A percentile compares a stretch with the other conserved stretches of the same genome.
Conservation (phyloP, 2,113 vertebrate genomes). For the Pica pica region DNA sequence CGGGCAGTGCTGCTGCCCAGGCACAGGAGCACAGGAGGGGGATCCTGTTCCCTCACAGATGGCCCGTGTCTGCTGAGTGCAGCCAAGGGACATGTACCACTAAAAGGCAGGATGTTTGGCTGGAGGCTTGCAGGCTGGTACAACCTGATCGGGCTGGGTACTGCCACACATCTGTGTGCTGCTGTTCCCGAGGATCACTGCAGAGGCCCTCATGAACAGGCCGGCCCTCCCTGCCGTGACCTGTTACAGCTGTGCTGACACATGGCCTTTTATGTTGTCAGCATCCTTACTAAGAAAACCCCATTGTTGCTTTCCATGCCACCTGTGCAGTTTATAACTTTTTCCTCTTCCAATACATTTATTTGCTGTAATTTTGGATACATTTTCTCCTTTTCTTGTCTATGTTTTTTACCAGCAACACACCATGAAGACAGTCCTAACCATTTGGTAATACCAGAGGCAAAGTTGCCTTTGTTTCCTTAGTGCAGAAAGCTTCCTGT, state of each 20-base stretch:
- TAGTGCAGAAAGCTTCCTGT: neutral
- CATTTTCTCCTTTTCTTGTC: neutral
- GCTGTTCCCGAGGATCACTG: neutral
- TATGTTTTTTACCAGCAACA: neutral
- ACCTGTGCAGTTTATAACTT: neutral
- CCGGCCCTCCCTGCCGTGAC: neutral
- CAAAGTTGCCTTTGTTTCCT: neutral
- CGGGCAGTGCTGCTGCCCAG: fast-evolving
- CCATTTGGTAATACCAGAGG: neutral
- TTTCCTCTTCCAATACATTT: neutral
- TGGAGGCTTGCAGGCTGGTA: neutral
- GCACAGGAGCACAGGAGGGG: neutral
- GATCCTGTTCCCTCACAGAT: neutral
- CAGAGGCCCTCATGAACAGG: neutral
- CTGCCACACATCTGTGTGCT: neutral
- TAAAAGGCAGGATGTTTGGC: constrained; percentile 7
- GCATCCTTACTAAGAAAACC: neutral
- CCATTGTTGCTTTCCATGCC: neutral
- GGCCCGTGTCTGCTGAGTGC: neutral
- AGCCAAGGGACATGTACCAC: neutral
- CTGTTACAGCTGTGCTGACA: neutral
- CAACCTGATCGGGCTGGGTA: neutral
- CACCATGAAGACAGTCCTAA: neutral
- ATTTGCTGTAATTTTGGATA: neutral
- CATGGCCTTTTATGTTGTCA: neutral